Evolutionary conservation across 2,113 vertebrate genomes (phyloP).

Genomic region (Pholis gunnellus): DNA sequence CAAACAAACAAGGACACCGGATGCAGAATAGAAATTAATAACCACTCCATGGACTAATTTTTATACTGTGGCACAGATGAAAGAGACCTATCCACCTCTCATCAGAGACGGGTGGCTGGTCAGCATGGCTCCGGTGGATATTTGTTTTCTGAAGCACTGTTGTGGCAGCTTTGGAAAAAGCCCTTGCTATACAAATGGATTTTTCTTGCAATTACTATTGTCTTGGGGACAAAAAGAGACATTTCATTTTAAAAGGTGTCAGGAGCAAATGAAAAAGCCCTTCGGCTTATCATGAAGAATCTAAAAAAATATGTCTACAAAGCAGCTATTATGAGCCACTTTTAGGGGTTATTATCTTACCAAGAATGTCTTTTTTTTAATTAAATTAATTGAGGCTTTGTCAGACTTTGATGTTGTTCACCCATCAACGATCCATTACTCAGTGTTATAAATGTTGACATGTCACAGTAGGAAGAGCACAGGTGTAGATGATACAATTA

Average conservation of each 20-base stretch:
- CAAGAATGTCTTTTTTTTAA: not conserved
- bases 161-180: slow-evolving; percentile 49
- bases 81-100: slow-evolving; percentile 69
- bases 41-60: slow-evolving; percentile 66
- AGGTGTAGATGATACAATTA: not conserved
- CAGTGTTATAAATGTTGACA: not conserved
- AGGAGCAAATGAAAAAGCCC: slow-evolving; percentile 53
- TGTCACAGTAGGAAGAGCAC: not conserved
- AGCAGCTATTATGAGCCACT: not conserved
- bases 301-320: slow-evolving; percentile 1
- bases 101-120: slow-evolving; percentile 55
- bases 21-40: slow-evolving; percentile 75
- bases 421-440: not conserved
- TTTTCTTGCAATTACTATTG: slow-evolving; percentile 49
- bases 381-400: not conserved
- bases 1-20: slow-evolving; percentile 77
- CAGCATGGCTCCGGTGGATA: slow-evolving; percentile 54
- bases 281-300: slow-evolving; percentile 31
- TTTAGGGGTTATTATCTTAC: not conserved
- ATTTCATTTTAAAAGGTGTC: slow-evolving; percentile 60
- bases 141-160: slow-evolving; percentile 62
- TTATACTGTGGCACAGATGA: slow-evolving; percentile 61
- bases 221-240: slow-evolving; percentile 55
- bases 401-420: not conserved
- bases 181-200: slow-evolving; percentile 42